Conservation (phyloP, 37 sponge, comb jelly and placozoan genomes). For the Halichondria panicea region DNA sequence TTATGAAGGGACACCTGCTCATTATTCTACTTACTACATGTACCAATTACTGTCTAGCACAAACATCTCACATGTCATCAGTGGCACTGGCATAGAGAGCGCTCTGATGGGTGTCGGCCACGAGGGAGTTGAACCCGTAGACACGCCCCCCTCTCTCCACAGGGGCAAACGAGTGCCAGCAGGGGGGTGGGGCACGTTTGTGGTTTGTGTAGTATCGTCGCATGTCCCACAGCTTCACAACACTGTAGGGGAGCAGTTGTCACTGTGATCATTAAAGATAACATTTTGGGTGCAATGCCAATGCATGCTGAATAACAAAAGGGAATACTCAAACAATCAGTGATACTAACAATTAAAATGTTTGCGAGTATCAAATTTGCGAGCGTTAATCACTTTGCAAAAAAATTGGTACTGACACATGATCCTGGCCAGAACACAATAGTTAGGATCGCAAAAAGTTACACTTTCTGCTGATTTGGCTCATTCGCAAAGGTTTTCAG, state of each 20-base stretch:
- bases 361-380: too few species aligned
- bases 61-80: conserved; percentile 55
- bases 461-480: too few species aligned
- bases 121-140: conserved; percentile 68
- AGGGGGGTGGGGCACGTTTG: conserved; percentile 11
- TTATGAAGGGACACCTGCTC: not conserved
- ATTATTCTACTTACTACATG: not conserved
- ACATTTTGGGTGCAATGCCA: too few species aligned
- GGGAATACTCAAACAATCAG: too few species aligned
- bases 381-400: too few species aligned
- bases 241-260: conserved; percentile 12
- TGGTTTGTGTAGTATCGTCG: conserved; percentile 25
- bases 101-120: conserved; percentile 37
- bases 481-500: too few species aligned
- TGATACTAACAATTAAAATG: too few species aligned
- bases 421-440: too few species aligned
- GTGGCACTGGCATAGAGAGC: conserved; percentile 57
- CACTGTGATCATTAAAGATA: not conserved
- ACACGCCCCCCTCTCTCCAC: conserved; percentile 2
- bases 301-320: too few species aligned
- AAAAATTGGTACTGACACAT: too few species aligned
- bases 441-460: too few species aligned
- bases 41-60: not conserved
- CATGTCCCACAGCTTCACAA: conserved; percentile 78
- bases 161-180: conserved; percentile 30